Conservation (phyloP, 2,888 invertebrate species). For the Lithophane semibrunnea region DNA sequence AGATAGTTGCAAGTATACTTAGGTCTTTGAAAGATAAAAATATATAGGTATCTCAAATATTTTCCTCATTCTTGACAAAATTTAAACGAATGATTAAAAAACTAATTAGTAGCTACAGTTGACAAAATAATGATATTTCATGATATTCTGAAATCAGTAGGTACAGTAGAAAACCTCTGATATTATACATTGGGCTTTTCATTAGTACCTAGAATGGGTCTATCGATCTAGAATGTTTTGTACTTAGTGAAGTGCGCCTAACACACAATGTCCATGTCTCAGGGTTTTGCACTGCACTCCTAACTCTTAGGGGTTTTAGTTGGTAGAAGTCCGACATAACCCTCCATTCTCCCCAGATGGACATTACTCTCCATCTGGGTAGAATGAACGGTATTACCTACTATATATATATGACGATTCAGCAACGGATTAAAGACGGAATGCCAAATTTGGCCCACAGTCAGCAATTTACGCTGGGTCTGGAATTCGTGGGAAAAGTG, state of each 20-base stretch:
- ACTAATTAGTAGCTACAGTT: background rate
- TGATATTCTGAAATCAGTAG: background rate
- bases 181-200: background rate
- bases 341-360: no score
- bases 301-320: background rate
- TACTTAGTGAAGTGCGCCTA: background rate
- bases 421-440: background rate
- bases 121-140: conserved; percentile 3
- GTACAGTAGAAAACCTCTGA: background rate
- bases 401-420: background rate
- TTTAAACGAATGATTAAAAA: background rate
- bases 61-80: conserved; percentile 14
- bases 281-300: background rate
- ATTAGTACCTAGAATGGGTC: background rate
- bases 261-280: background rate
- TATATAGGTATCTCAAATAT: background rate
- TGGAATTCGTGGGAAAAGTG: background rate
- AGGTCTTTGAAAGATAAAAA: conserved; percentile 7
- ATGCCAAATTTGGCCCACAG: background rate
- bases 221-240: background rate
- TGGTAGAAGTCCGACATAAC: background rate
- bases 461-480: background rate
- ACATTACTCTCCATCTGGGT: no score
- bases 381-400: no score
- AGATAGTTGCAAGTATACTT: background rate